Evolutionary conservation across 2,797 vertebrate species (phyloP).

Genomic region (Galaxias olidus): DNA sequence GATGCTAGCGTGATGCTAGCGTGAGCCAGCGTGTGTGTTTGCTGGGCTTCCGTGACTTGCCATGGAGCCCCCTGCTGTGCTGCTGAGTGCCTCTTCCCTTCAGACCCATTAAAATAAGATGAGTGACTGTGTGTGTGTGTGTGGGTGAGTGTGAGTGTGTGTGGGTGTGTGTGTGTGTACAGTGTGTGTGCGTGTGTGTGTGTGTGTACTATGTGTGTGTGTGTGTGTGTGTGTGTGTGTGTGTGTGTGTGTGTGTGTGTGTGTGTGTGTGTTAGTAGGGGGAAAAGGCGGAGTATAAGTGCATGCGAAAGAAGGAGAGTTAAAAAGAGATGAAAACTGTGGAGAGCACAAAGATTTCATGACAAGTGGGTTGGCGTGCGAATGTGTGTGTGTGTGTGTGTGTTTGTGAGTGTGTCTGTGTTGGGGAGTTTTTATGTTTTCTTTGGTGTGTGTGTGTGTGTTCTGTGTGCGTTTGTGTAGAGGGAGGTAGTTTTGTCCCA

Average conservation of each 20-base stretch:
- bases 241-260: conserved; percentile 31
- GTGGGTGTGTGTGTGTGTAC: conserved; percentile 33
- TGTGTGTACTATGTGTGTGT: too few relatives aligned
- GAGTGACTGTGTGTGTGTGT: conserved; percentile 47
- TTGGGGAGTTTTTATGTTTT: not conserved
- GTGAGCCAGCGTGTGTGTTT: conserved; percentile 67
- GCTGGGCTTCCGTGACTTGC: conserved; percentile 78
- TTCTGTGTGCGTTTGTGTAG: not conserved
- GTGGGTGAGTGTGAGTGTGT: conserved; percentile 13
- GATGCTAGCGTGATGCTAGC: conserved; percentile 58
- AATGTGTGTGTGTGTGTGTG: conserved; percentile 31
- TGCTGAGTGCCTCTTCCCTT: conserved; percentile 71
- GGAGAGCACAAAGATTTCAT: conserved; percentile 43
- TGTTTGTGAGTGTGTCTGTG: conserved; percentile 26
- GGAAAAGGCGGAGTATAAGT: conserved; percentile 23
- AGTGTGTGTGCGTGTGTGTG: conserved; percentile 26
- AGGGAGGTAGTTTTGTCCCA: conserved; percentile 30
- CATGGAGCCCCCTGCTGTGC: conserved; percentile 75
- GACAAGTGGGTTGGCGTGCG: conserved; percentile 24
- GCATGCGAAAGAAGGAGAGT: conserved; percentile 39
- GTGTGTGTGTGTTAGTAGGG: conserved; percentile 13
- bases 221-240: conserved; percentile 41
- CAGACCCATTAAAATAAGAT: conserved; percentile 80
- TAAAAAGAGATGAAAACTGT: conserved; percentile 51
- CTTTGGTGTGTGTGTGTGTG: not conserved